These are phyloP conservation scores for Neoscelio sp. DNA, from an alignment of 2,888 invertebrate species.

Conservation along the genomic window DNA sequence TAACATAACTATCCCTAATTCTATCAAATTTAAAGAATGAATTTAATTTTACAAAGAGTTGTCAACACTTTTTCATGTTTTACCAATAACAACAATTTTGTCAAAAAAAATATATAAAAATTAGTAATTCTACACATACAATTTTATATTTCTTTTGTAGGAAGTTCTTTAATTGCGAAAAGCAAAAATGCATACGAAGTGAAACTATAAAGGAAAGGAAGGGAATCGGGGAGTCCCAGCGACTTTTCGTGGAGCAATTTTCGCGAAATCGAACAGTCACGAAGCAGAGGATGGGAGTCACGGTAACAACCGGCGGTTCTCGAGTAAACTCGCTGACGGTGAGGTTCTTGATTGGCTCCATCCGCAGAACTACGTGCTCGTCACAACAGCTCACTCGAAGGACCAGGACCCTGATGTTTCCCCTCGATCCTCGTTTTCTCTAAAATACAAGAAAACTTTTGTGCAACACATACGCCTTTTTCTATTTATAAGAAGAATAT, in stretches of 20 bases:
- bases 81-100: no score
- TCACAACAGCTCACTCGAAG: slow-evolving; percentile 80
- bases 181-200: slow-evolving; percentile 62
- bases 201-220: slow-evolving; percentile 46
- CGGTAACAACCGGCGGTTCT: slow-evolving; percentile 78
- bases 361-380: slow-evolving; percentile 83
- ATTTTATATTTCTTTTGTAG: background rate
- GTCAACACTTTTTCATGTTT: no score
- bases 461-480: slow-evolving; percentile 40
- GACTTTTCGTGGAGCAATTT: slow-evolving; percentile 67
- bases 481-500: slow-evolving; percentile 31
- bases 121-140: no score
- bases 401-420: slow-evolving; percentile 66
- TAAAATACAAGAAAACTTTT: slow-evolving; percentile 64
- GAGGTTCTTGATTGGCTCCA: slow-evolving; percentile 82
- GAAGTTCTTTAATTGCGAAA: slow-evolving; percentile 31
- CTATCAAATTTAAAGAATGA: no score
- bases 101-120: no score
- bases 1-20: no score
- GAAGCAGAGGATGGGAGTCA: slow-evolving; percentile 71
- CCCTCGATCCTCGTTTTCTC: slow-evolving; percentile 52
- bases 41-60: no score
- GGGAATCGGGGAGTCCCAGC: slow-evolving; percentile 33
- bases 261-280: slow-evolving; percentile 70
- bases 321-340: slow-evolving; percentile 80